phyloP scores from a whole-genome alignment of 1,140 invertebrate genomes.

The Apis laboriosa region DNA sequence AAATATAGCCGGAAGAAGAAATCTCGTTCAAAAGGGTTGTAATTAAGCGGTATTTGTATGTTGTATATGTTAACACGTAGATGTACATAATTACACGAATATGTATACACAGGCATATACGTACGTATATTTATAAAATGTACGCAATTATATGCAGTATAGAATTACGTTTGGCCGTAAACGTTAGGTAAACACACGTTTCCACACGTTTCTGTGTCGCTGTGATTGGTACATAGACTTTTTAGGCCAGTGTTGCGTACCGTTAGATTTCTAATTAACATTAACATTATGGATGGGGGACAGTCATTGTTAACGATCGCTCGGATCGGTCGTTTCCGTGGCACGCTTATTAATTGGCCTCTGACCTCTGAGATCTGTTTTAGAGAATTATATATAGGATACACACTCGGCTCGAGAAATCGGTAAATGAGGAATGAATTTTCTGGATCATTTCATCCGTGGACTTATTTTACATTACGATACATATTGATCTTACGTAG shows the following conservation, averaged over 20 bases:
- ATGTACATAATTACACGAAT: slow-evolving; percentile 10
- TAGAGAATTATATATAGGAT: too few species aligned
- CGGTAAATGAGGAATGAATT: too few species aligned
- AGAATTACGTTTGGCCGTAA: slow-evolving; percentile 45
- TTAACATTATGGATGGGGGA: slow-evolving; percentile 14
- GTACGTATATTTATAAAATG: slow-evolving; percentile 7
- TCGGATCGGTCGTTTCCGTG: slow-evolving; percentile 13
- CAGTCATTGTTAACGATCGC: slow-evolving; percentile 49
- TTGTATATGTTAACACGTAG: slow-evolving; percentile 57
- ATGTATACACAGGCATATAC: not conserved
- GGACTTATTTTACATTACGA: too few species aligned
- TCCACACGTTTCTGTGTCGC: slow-evolving; percentile 59
- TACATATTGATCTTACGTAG: too few species aligned
- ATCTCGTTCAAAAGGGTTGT: slow-evolving; percentile 3
- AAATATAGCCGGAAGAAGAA: not conserved
- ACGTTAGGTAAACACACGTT: slow-evolving; percentile 45
- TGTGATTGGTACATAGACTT: slow-evolving; percentile 64
- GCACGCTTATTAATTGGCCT: not conserved
- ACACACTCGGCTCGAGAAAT: too few species aligned
- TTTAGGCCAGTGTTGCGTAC: slow-evolving; percentile 59
- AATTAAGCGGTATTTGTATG: slow-evolving; percentile 65
- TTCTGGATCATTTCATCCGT: too few species aligned
- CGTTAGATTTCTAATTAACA: slow-evolving; percentile 42
- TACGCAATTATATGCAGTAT: slow-evolving; percentile 3
- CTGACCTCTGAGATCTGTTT: too few species aligned